These are phyloP conservation scores for Drosophila diplacantha DNA, from an alignment of 2,888 invertebrate genomes.

Conservation along the genomic window DNA sequence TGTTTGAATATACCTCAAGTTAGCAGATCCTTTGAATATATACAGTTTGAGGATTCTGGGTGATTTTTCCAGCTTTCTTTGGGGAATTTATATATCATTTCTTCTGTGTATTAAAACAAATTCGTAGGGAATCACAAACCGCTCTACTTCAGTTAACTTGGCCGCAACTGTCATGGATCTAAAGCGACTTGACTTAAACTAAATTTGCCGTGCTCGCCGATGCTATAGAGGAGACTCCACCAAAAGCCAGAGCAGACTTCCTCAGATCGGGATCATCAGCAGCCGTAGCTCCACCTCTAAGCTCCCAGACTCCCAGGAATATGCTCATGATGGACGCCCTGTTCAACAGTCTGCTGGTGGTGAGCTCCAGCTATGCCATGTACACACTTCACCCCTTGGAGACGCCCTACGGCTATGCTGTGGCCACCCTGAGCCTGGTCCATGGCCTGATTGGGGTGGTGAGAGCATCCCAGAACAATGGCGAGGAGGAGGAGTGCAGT, in stretches of 20 bases:
- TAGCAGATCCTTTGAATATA: too few relatives aligned
- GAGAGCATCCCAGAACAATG: slow-evolving; percentile 44
- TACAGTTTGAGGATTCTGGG: too few relatives aligned
- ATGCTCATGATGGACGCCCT: slow-evolving; percentile 61
- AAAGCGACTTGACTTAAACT: slow-evolving; percentile 20
- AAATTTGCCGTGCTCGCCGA: slow-evolving; percentile 47
- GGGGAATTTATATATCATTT: too few relatives aligned
- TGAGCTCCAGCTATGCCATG: slow-evolving; percentile 67
- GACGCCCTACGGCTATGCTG: slow-evolving; percentile 65
- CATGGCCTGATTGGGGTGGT: slow-evolving; percentile 68
- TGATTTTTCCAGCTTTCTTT: not conserved
- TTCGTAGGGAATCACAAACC: not conserved
- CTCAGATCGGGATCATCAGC: not conserved
- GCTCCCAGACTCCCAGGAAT: not conserved
- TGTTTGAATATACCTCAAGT: not conserved
- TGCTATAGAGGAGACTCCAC: not conserved
- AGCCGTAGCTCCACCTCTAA: too few relatives aligned
- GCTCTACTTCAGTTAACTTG: not conserved
- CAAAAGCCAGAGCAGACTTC: not conserved
- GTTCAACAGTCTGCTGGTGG: slow-evolving; percentile 63
- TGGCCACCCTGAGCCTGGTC: slow-evolving; percentile 58
- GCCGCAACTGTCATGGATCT: slow-evolving; percentile 45
- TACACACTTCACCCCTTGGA: slow-evolving; percentile 54
- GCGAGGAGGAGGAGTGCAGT: slow-evolving; percentile 49
- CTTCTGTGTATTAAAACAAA: too few relatives aligned